These are phyloP conservation scores for Rissa tridactyla DNA, from an alignment of 2,113 vertebrate genomes.

Conservation along the genomic window DNA sequence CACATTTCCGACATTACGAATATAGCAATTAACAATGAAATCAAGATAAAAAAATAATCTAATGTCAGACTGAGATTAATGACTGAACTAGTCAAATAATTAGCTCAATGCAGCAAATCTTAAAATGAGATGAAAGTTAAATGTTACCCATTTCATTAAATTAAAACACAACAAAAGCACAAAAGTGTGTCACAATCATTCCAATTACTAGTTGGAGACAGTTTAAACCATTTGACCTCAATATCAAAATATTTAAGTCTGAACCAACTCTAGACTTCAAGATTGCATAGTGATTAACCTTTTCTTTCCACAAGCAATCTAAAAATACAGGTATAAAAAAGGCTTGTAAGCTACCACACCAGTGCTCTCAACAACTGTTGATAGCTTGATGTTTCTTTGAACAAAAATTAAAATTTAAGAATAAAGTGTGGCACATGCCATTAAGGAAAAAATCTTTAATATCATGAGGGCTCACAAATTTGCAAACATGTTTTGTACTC, in stretches of 20 bases:
- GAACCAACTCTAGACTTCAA: not conserved
- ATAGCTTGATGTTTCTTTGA: not conserved
- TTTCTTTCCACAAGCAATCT: not conserved
- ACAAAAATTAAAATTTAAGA: not conserved
- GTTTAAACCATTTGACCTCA: not conserved
- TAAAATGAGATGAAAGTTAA: not conserved
- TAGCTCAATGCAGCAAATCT: not conserved
- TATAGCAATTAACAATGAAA: not conserved
- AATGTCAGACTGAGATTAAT: not conserved
- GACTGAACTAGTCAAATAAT: not conserved
- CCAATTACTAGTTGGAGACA: not conserved
- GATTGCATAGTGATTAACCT: not conserved
- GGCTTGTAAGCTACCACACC: not conserved
- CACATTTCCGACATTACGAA: not conserved
- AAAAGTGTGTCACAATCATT: not conserved
- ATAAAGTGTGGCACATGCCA: rapidly evolving
- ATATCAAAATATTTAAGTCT: not conserved
- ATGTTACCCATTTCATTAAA: not conserved
- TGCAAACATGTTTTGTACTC: not conserved
- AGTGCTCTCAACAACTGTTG: not conserved
- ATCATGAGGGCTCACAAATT: not conserved
- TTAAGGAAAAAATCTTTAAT: not conserved
- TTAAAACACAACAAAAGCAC: not conserved
- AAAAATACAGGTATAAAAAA: not conserved
- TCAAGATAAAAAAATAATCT: not conserved